Conservation (phyloP, 1,140 invertebrate species). For the Diorhabda carinulata region DNA sequence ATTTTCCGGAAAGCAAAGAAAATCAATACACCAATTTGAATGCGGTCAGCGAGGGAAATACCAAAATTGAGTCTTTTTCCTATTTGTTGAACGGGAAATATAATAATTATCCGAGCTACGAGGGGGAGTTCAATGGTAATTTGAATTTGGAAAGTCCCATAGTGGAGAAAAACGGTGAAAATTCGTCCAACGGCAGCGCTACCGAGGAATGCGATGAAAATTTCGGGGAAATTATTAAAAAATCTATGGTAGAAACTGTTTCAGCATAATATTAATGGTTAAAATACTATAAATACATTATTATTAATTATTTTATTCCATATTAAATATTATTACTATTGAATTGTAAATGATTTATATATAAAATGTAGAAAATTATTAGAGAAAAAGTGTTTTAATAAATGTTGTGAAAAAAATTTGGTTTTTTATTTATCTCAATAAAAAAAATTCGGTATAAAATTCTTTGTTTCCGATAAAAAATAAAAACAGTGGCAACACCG, state of each 20-base stretch:
- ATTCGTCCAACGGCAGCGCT: conserved; percentile 31
- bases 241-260: conserved; percentile 87
- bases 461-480: too few species aligned
- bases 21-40: conserved; percentile 56
- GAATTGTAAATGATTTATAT: conserved; percentile 47
- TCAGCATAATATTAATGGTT: conserved; percentile 59
- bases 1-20: conserved; percentile 44
- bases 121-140: conserved; percentile 31
- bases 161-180: conserved; percentile 21
- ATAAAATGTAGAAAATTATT: conserved; percentile 44
- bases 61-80: conserved; percentile 65
- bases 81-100: conserved; percentile 61
- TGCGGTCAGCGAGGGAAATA: conserved; percentile 57
- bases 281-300: conserved; percentile 27
- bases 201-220: conserved; percentile 63
- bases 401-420: conserved; percentile 46
- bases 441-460: too few species aligned
- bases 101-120: conserved; percentile 47
- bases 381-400: conserved; percentile 47
- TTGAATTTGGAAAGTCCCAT: conserved; percentile 15
- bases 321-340: conserved; percentile 39
- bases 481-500: too few species aligned
- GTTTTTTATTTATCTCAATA: too few species aligned
- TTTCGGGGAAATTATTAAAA: conserved; percentile 89
- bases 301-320: conserved; percentile 42